These are phyloP conservation scores for Drosophila asahinai DNA, from an alignment of 1,140 invertebrate species.

Conservation along the genomic window DNA sequence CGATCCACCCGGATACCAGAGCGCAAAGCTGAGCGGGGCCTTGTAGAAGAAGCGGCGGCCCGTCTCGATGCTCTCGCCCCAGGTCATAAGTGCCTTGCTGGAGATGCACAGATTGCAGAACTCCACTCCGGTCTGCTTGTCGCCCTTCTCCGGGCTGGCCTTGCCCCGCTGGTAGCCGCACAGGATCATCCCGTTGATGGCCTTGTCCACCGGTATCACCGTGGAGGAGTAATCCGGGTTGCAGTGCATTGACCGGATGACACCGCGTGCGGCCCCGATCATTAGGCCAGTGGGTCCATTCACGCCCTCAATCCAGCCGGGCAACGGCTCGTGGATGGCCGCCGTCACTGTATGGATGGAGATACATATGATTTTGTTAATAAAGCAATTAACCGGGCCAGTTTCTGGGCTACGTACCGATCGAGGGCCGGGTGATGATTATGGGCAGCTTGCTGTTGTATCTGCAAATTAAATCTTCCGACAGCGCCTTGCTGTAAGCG, in stretches of 20 bases:
- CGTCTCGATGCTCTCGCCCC: conserved; percentile 91
- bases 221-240: conserved; percentile 88
- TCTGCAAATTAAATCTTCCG: conserved; percentile 89
- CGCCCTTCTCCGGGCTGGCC: conserved; percentile 71
- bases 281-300: conserved; percentile 95
- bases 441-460: conserved; percentile 88
- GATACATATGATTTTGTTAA: conserved; percentile 7
- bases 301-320: conserved; percentile 97
- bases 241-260: conserved; percentile 90
- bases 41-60: conserved; percentile 88
- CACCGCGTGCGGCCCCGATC: conserved; percentile 92
- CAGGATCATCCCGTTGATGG: conserved; percentile 92
- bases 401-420: conserved; percentile 87
- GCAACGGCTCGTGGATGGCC: conserved; percentile 89
- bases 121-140: conserved; percentile 69
- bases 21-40: conserved; percentile 88
- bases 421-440: conserved; percentile 90
- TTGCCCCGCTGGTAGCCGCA: conserved; percentile 88
- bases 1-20: conserved; percentile 93
- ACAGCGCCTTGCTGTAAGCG: conserved; percentile 91
- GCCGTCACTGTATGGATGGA: conserved; percentile 87
- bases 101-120: conserved; percentile 88
- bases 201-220: conserved; percentile 93
- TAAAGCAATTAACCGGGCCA: conserved; percentile 41
- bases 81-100: conserved; percentile 88